Conservation (phyloP, 2,797 vertebrate species). For the Catamblyrhynchus diadema region DNA sequence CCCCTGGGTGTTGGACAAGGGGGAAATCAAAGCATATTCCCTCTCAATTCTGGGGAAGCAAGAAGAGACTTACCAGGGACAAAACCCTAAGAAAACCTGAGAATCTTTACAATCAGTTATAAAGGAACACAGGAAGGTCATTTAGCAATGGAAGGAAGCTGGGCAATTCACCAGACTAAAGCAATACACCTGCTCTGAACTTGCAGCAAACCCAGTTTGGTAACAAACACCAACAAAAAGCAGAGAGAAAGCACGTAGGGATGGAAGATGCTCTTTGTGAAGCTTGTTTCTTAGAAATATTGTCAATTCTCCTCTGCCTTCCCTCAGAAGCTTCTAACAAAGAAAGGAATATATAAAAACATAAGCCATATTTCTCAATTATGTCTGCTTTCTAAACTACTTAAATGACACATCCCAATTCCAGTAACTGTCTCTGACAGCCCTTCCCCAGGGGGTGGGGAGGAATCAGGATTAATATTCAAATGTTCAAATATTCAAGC, state of each 20-base stretch:
- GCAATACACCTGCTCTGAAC: not conserved
- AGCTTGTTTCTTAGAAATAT: not conserved
- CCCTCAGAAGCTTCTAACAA: not conserved
- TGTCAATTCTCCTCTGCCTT: not conserved
- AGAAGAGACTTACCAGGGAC: not conserved
- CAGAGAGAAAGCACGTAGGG: accelerated
- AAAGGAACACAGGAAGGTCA: not conserved
- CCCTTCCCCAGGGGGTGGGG: not conserved
- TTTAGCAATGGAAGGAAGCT: not conserved
- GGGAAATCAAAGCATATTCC: not conserved
- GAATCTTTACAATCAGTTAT: not conserved
- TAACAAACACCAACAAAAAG: not conserved
- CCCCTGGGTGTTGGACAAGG: not conserved
- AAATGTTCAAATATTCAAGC: not conserved
- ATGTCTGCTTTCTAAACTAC: not conserved
- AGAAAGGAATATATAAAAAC: not conserved
- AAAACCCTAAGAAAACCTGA: not conserved
- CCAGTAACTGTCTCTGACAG: not conserved
- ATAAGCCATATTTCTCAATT: not conserved
- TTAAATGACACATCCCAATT: not conserved
- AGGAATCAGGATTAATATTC: not conserved
- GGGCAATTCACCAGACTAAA: not conserved
- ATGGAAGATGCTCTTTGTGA: not conserved
- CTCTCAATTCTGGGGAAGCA: not conserved
- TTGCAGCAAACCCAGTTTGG: not conserved